Conservation (phyloP, 2,113 vertebrate genomes). For the Forbesichthys agassizii region DNA sequence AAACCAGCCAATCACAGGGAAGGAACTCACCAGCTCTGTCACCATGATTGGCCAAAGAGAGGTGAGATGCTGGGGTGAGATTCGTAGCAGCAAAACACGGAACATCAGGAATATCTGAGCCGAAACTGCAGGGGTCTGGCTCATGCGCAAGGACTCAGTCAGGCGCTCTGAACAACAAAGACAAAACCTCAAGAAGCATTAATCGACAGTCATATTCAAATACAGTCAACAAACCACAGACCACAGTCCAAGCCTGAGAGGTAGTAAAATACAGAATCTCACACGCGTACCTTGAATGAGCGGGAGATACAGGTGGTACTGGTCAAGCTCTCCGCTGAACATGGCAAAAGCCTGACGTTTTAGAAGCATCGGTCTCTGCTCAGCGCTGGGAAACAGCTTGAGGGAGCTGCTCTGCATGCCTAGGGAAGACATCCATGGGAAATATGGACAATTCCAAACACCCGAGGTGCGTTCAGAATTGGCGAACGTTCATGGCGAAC, state of each 20-base stretch:
- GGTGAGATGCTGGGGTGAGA: conserved; percentile 93
- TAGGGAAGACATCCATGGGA: conserved; percentile 50
- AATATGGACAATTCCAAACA: conserved; percentile 5
- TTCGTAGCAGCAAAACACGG: conserved; percentile 90
- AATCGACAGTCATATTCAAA: not conserved
- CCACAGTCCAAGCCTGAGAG: not conserved
- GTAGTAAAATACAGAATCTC: not conserved
- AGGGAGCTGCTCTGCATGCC: conserved; percentile 93
- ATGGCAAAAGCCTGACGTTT: conserved; percentile 95
- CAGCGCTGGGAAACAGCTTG: conserved; percentile 86
- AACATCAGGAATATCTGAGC: conserved; percentile 97
- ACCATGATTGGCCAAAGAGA: conserved; percentile 98
- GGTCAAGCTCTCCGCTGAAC: conserved; percentile 93
- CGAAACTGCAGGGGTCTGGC: conserved; percentile 82
- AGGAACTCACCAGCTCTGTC: conserved; percentile 86
- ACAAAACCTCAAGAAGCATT: not conserved
- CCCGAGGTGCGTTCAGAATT: too few relatives aligned
- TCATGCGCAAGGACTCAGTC: conserved; percentile 89
- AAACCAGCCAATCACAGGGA: not conserved
- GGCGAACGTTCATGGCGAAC: too few relatives aligned
- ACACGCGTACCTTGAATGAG: conserved; percentile 88
- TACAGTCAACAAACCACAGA: not conserved
- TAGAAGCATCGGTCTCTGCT: conserved; percentile 95
- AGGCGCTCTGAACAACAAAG: conserved; percentile 83
- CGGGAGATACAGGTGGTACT: conserved; percentile 95